Base-by-base conservation (phyloP, 2,888 invertebrate species). In the Hemicrepidius hirtus region DNA sequence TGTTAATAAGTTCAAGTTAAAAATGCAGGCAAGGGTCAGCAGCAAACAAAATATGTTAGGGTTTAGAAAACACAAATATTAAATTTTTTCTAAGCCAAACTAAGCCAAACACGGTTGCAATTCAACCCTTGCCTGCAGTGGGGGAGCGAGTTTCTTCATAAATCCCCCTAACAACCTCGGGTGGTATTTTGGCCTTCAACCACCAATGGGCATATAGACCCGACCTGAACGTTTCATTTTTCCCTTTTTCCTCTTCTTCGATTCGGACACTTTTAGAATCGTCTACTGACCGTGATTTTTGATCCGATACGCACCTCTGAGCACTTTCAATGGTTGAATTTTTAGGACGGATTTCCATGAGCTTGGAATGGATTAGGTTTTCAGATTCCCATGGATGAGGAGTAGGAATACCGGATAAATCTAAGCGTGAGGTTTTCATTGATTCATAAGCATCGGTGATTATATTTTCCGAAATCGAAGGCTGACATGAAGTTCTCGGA, bases 161-260 rank as follows among this genome's bases (percentile, higher is more conserved):
- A 80, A 87, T 87, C 59, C 85, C 86, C 73, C 80, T 83, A 75
- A 87, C 87, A 86, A 91, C 90, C 81, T 88, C 89, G 79, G 89
- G 90, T 77, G 94, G 94, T 84, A 95, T 89, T 84, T 93, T 93
- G 84, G 94, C 94, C 90, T 96, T 96, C 88, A 95, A 92, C 95
- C 95, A 96, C 96, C 96, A 96, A 88, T 96, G 96, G 76, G 95
- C 95, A 86, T 96, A 96, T 86, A 96, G 89, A 82, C 95, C 95
- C 57, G 95, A 95, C 73, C 93, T 93, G 87, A 93, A 96, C 83
- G 93, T 88, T 86, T 90, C 86, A 79, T 88, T 88, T 77, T 86
- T 84, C 77, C 87, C 86, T 65, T 85, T 83, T 80, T 86, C 87
- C 21, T 60, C 41, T 32, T 71, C 69, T 53, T 37, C 35, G n/a